Evolutionary conservation across 2,797 vertebrate species (phyloP).

Genomic region (Ctenopoma kingsleyae): DNA sequence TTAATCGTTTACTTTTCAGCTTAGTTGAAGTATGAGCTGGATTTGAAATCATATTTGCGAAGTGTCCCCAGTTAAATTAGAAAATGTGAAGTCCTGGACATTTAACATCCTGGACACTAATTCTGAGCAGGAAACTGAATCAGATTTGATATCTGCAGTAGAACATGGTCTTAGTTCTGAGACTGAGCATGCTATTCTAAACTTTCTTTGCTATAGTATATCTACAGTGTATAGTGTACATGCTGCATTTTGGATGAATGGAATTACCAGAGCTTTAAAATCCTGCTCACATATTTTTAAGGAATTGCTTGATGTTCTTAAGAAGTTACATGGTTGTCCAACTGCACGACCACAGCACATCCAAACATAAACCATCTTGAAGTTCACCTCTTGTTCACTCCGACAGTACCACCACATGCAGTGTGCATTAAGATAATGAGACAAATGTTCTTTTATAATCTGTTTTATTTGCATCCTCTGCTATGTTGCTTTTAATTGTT

Average conservation of each 20-base stretch:
- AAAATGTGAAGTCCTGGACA: not conserved
- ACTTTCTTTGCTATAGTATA: not conserved
- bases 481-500: conserved; percentile 84
- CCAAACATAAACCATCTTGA: conserved; percentile 29
- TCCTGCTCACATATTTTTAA: not conserved
- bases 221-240: not conserved
- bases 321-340: conserved; percentile 9
- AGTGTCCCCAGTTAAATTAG: not conserved
- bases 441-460: conserved; percentile 78
- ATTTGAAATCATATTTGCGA: conserved; percentile 14
- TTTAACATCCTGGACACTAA: too few relatives aligned
- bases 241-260: too few relatives aligned
- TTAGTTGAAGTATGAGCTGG: conserved; percentile 16
- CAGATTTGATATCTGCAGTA: not conserved
- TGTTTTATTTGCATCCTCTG: conserved; percentile 65
- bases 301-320: conserved; percentile 7
- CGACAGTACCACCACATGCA: conserved; percentile 58
- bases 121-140: not conserved
- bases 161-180: not conserved
- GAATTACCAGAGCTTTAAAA: not conserved
- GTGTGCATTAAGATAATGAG: conserved; percentile 78
- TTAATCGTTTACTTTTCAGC: conserved; percentile 27
- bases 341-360: conserved; percentile 5
- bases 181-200: not conserved
- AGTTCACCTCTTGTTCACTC: conserved; percentile 61